Conservation (phyloP, 2,113 vertebrate genomes). For the Holacanthus passer region DNA sequence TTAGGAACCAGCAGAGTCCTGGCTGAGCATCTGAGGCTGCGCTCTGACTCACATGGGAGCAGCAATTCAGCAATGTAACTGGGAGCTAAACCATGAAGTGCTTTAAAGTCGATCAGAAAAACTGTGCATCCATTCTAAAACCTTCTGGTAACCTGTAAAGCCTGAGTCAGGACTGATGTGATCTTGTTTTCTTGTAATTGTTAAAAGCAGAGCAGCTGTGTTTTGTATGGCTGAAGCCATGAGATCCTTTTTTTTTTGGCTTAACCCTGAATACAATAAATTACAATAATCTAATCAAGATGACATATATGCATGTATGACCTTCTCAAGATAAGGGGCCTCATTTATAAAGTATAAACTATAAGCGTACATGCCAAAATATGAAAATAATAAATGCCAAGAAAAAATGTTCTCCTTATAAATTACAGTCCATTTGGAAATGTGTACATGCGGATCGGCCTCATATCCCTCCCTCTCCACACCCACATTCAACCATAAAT, state of each 20-base stretch:
- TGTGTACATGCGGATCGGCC: too few species aligned
- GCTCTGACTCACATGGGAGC: not conserved
- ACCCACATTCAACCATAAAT: too few species aligned
- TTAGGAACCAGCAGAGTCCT: too few species aligned
- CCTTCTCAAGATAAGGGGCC: not conserved
- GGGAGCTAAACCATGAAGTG: not conserved
- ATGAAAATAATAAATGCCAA: too few species aligned
- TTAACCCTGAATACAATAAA: not conserved
- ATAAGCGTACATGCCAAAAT: too few species aligned
- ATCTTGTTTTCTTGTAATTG: not conserved
- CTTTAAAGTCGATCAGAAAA: not conserved
- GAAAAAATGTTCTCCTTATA: too few species aligned
- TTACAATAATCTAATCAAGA: not conserved
- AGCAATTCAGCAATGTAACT: not conserved
- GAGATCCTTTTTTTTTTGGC: not conserved
- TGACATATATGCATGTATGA: not conserved
- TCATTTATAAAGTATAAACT: too few species aligned
- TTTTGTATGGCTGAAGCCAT: not conserved
- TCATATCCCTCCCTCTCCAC: too few species aligned
- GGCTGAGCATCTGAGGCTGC: too few species aligned
- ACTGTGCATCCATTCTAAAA: too few species aligned
- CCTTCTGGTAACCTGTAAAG: not conserved
- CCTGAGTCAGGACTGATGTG: not conserved
- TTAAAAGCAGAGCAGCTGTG: not conserved
- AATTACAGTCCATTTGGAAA: too few species aligned